Conservation (phyloP, 2,797 vertebrate species). For the Numenius phaeopus region DNA sequence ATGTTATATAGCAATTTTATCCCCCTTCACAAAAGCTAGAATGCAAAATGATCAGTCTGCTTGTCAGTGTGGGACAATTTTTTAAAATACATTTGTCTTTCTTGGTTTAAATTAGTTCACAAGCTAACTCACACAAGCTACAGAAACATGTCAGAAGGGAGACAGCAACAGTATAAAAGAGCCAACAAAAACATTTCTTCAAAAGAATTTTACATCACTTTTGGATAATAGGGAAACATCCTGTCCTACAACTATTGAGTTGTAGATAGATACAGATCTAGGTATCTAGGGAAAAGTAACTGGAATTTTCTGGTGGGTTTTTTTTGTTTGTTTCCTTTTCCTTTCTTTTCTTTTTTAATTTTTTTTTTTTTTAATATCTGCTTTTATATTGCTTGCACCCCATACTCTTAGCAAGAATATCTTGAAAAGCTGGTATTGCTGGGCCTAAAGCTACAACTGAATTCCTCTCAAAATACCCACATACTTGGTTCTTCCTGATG, state of each 20-base stretch:
- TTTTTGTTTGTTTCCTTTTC: background rate
- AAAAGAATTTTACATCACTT: constrained; percentile 62
- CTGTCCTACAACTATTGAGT: constrained; percentile 8
- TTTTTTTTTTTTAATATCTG: background rate
- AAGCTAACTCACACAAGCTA: constrained; percentile 29
- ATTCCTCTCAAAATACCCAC: background rate
- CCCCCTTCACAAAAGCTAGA: constrained; percentile 27
- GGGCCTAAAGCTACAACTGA: background rate
- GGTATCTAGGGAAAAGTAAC: background rate
- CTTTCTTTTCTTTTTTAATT: too few relatives aligned
- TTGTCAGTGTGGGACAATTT: constrained; percentile 46
- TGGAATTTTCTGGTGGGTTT: background rate
- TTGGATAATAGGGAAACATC: constrained; percentile 49
- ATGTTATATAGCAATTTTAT: constrained; percentile 42
- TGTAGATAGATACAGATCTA: constrained; percentile 8
- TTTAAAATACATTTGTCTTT: constrained; percentile 56
- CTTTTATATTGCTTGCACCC: background rate
- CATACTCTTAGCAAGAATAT: background rate
- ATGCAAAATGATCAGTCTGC: constrained; percentile 33
- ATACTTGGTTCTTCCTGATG: background rate
- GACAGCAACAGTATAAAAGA: constrained; percentile 36
- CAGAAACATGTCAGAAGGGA: constrained; percentile 49
- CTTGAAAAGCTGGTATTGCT: background rate
- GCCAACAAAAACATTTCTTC: constrained; percentile 62
- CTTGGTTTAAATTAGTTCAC: constrained; percentile 64